These are phyloP conservation scores for Sterrhoptilus dennistouni DNA, from an alignment of 2,113 vertebrate genomes.

Conservation along the genomic window DNA sequence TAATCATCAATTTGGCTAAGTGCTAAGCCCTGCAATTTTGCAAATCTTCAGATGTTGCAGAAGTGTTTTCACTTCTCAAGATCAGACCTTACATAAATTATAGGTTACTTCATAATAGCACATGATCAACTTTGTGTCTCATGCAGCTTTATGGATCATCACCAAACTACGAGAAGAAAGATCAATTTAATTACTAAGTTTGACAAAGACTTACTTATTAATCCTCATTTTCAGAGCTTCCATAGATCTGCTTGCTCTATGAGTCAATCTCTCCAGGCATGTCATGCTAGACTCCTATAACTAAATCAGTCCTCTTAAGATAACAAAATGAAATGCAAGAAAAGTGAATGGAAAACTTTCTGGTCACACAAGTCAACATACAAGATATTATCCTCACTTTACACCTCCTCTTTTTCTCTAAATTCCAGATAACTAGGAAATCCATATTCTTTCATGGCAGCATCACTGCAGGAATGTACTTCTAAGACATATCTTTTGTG, in stretches of 20 bases:
- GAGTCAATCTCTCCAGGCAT: neutral
- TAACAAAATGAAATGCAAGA: neutral
- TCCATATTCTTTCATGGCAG: neutral
- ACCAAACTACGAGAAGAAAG: neutral
- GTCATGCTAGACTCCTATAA: neutral
- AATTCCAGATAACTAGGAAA: neutral
- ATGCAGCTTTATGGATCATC: slow-evolving; percentile 20
- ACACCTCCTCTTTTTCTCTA: neutral
- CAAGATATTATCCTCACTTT: neutral
- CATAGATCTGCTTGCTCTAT: neutral
- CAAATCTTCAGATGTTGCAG: slow-evolving; percentile 10
- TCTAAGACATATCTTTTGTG: neutral
- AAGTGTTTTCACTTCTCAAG: neutral
- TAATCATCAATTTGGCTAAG: neutral
- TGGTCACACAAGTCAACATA: neutral
- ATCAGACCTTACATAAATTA: slow-evolving; percentile 38
- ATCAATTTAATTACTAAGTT: slow-evolving; percentile 41
- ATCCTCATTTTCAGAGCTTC: slow-evolving; percentile 12
- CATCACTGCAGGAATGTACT: neutral
- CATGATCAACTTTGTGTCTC: slow-evolving; percentile 1
- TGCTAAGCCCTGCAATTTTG: slow-evolving; percentile 34
- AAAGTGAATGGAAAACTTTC: neutral
- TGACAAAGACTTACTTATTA: slow-evolving; percentile 9
- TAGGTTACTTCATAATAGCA: slow-evolving; percentile 4
- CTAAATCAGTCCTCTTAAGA: neutral